Base-by-base conservation (phyloP, 2,113 vertebrate species). In the Lipotes vexillifer region DNA sequence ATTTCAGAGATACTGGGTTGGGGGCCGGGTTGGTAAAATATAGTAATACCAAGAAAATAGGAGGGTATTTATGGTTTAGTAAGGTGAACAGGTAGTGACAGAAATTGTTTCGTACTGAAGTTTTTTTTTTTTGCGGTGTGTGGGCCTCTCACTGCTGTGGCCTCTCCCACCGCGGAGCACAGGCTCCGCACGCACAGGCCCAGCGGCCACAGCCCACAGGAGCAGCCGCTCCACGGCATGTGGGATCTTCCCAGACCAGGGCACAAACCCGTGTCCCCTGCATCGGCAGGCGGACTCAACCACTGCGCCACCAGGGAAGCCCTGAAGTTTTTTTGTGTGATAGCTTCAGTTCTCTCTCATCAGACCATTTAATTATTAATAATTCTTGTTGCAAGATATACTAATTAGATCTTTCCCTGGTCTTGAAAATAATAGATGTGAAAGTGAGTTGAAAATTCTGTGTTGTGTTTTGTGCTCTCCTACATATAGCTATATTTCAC, bases 11-110 rank as follows among this genome's bases (percentile, higher is more conserved):
- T 72, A 31, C 59, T 74, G 72, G 27, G 46, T 44, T 44, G 44
- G 23, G 33, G 8, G 8, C 4, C 3, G 49, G 20, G 6, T 77
- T 93, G 52, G 55, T 81, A 85, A 89, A 90, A 84, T 86, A 52
- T 8, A 94, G 33, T 92, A 80, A 66, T 92, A 57, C n/a, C 69
- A 88, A 83, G 65, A 94, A 94, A 93, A 85, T 86, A 86, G 52
- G 25, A 86, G 44, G 25, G 8, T 61, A n/a, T 36, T 66, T 96
- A 33, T 68, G 23, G 23, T 92, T 92, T 92, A 95, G 4, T 95
- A 90, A 94, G 55, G 23, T 96, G 31, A 88, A 36, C 23, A 86
- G 25, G 10, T 81, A 85, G 77, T 96, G 75, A 46, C 12, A 97
- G 63, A 66, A 82, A 65, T 46, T 86, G 31, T 84, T 95, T 94